Evolutionary conservation across 1,140 invertebrate species (phyloP).

Genomic region (Asobara japonica): DNA sequence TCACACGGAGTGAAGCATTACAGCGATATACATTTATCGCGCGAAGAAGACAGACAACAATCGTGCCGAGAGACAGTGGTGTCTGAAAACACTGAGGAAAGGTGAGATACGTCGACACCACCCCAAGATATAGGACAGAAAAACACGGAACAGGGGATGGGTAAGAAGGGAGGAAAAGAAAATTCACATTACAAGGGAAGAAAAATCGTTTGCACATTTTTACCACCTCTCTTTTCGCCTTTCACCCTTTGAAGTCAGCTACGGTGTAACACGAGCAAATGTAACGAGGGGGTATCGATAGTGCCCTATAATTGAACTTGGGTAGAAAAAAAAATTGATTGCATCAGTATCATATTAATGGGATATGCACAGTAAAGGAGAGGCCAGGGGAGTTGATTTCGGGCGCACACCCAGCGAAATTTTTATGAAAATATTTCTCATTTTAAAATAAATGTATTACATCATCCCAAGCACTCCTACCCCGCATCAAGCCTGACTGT

Average conservation of each 20-base stretch:
- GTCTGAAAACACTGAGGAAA: slow-evolving; percentile 2
- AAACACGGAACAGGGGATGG: slow-evolving; percentile 20
- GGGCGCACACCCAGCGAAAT: slow-evolving; percentile 4
- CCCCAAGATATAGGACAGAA: not conserved
- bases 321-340: not conserved
- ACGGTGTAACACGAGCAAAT: not conserved
- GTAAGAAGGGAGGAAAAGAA: slow-evolving; percentile 34
- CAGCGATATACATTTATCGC: not conserved
- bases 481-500: not conserved
- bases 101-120: not conserved
- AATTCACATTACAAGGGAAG: not conserved
- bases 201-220: slow-evolving; percentile 4
- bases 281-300: slow-evolving; percentile 16
- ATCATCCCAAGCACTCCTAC: not conserved
- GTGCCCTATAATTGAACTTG: slow-evolving; percentile 11
- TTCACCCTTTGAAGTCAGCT: not conserved
- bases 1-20: not conserved
- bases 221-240: not conserved
- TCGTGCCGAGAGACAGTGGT: not conserved
- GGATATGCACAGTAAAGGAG: not conserved
- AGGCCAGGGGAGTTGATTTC: not conserved
- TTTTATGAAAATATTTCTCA: no score
- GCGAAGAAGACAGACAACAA: not conserved
- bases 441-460: slow-evolving; percentile 16
- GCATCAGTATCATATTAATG: not conserved